phyloP scores from a whole-genome alignment of 2,113 vertebrate species.

The Chamaea fasciata region DNA sequence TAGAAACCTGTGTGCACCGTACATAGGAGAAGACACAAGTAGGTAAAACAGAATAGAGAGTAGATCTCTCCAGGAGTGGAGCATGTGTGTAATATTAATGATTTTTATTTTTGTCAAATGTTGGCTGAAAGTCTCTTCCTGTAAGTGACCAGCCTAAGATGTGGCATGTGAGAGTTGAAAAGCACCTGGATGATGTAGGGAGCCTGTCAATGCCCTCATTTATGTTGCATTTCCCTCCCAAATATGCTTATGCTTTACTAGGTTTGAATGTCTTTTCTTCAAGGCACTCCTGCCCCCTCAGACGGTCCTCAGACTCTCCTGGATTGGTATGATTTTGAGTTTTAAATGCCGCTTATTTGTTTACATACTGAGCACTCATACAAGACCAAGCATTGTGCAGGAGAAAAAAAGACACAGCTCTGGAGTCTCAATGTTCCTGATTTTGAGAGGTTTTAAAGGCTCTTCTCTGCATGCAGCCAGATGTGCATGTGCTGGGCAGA shows the following conservation, averaged over 20 bases:
- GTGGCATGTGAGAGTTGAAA: conserved; percentile 13
- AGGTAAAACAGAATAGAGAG: not conserved
- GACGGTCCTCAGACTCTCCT: not conserved
- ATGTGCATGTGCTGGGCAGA: not conserved
- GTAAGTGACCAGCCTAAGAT: conserved; percentile 6
- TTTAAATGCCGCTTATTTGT: conserved; percentile 51
- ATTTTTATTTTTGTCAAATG: not conserved
- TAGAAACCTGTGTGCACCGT: not conserved
- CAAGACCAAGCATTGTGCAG: conserved; percentile 72
- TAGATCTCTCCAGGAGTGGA: not conserved
- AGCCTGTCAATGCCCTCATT: conserved; percentile 49
- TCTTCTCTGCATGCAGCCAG: not conserved
- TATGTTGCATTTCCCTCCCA: conserved; percentile 49
- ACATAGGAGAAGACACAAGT: not conserved
- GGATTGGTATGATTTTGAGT: conserved; percentile 59
- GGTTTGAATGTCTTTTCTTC: conserved; percentile 27
- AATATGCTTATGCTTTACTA: not conserved
- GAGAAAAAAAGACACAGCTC: not conserved
- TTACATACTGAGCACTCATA: conserved; percentile 73
- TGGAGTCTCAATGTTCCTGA: not conserved
- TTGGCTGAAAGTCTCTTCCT: not conserved
- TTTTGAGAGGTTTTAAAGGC: not conserved
- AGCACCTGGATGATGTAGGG: conserved; percentile 1
- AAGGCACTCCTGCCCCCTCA: not conserved
- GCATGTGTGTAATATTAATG: not conserved